These are phyloP conservation scores for Micrastur ruficollis DNA, from an alignment of 2,797 vertebrate species.

Conservation along the genomic window DNA sequence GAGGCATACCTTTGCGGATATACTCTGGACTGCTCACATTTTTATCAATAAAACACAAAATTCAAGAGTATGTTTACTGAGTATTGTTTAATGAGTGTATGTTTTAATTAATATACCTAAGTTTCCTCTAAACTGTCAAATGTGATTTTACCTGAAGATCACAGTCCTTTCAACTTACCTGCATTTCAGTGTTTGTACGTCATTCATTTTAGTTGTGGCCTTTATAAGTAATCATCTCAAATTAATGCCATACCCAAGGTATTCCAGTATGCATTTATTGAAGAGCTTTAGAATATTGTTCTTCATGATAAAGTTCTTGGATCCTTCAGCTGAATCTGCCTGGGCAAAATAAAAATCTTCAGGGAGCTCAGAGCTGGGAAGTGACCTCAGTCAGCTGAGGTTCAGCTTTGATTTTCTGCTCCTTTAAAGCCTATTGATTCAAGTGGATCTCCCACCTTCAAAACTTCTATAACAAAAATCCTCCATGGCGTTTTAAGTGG, in stretches of 20 bases:
- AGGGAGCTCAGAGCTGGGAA: background rate
- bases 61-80: background rate
- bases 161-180: background rate
- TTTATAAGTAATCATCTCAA: background rate
- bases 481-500: background rate
- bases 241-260: background rate
- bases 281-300: background rate
- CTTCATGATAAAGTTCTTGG: background rate
- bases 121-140: background rate
- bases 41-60: background rate
- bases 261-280: background rate
- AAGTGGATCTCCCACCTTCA: background rate
- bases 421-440: background rate
- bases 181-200: background rate
- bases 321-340: background rate
- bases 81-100: background rate
- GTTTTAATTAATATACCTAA: background rate
- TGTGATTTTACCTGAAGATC: background rate
- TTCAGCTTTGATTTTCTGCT: background rate
- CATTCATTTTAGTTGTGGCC: background rate
- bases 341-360: background rate
- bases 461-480: background rate
- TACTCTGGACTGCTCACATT: background rate
- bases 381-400: background rate
- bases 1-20: background rate